These are phyloP conservation scores for Centropus unirufus DNA, from an alignment of 2,113 vertebrate genomes.

Conservation along the genomic window DNA sequence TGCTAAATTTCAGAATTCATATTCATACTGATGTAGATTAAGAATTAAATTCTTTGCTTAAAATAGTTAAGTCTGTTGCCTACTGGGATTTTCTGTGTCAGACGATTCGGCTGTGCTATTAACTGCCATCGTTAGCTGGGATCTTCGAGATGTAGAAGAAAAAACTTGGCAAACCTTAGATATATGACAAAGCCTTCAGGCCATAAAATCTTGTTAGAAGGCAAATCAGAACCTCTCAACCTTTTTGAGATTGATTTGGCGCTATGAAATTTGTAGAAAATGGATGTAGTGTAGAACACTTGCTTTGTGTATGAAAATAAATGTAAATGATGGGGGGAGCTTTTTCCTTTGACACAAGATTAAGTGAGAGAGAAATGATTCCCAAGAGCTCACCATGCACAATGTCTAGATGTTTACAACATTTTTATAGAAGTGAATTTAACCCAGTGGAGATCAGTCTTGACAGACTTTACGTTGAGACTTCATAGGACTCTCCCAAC, in stretches of 20 bases:
- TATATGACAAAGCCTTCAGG: constrained; percentile 41
- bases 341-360: background rate
- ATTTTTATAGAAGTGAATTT: constrained; percentile 1
- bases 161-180: background rate
- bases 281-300: background rate
- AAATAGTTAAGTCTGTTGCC: constrained; percentile 55
- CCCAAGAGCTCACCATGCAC: background rate
- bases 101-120: constrained; percentile 41
- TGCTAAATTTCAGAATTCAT: constrained; percentile 41
- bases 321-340: background rate
- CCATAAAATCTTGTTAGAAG: constrained; percentile 61
- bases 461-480: background rate
- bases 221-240: constrained; percentile 41
- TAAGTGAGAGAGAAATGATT: background rate
- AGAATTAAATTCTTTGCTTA: constrained; percentile 73
- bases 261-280: constrained; percentile 20
- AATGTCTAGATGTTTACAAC: background rate
- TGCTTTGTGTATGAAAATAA: constrained; percentile 22
- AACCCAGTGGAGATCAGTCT: background rate
- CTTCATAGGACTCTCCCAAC: background rate
- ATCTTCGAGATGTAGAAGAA: constrained; percentile 29
- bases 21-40: constrained; percentile 62
- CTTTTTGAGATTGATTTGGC: constrained; percentile 36
- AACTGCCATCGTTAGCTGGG: constrained; percentile 26
- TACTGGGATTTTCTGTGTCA: constrained; percentile 40